Evolutionary conservation across 2,113 vertebrate species (phyloP), one percentile per base, ranked within the genome.

Genomic region (Blennius ocellaris): DNA sequence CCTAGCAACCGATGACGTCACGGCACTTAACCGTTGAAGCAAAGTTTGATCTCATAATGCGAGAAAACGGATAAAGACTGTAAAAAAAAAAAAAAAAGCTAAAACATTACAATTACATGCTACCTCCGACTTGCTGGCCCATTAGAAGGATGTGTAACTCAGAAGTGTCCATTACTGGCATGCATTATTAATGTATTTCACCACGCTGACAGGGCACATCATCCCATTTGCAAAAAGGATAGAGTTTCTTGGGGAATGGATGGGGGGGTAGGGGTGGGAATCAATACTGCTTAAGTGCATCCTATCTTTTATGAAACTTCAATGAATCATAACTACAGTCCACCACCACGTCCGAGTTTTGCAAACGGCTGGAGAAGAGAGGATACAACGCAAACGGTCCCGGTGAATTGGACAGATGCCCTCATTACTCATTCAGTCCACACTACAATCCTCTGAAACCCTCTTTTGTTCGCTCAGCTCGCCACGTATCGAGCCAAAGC

Each of bases 101-200:
- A 6, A 11, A 6, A 48, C 14, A 6, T 11, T 2, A 39, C 11
- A 11, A 2, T 7, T 43, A n/a, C 1, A 1, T 45, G 21, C 16
- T 54, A 6, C 0, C 5, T 2, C 11, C 5, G 10, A 6, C 36
- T 4, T 2, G 21, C 21, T 30, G 21, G 21, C 21, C 21, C 21
- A n/a, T 30, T 30, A 30, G 21, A 30, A 4, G 21, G 21, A 9
- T 15, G 14, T 6, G 6, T n/a, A 7, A 3, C 11, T 41, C 37
- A 8, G 36, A 12, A 37, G 68, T 59, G 38, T 77, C 74, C 16
- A 8, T 78, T 73, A 63, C 40, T 37, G 5, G 8, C 64, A 73
- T 90, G 54, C 39, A 89, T 88, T 50, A 81, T 90, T 88, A 85
- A 91, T 81, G 56, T 1, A 14, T 11, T 5, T 56, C 61, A 56